Evolutionary conservation across 2,888 invertebrate genomes (phyloP).

Genomic region (Geotrupes spiniger): DNA sequence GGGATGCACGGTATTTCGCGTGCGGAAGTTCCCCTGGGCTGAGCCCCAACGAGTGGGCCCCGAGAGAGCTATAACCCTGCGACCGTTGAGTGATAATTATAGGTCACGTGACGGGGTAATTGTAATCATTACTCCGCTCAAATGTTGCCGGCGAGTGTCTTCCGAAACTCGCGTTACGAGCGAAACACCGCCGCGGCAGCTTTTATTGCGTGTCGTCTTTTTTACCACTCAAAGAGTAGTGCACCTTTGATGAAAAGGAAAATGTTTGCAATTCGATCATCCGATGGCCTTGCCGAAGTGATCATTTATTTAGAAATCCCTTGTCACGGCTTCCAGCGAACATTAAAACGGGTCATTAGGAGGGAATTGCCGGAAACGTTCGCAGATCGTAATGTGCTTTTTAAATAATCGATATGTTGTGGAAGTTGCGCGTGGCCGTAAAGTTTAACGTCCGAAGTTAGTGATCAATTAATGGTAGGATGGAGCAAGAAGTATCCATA

Average conservation of each 20-base stretch:
- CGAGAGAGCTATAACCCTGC: conserved; percentile 36
- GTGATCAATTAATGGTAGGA: conserved; percentile 5
- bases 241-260: no score
- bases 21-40: conserved; percentile 30
- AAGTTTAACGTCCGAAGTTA: conserved; percentile 9
- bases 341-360: conserved; percentile 37
- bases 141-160: conserved; percentile 27
- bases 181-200: neutral
- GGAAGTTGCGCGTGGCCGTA: neutral
- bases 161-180: conserved; percentile 14
- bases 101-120: conserved; percentile 49
- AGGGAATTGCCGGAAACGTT: conserved; percentile 35
- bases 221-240: no score
- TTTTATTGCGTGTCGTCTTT: no score
- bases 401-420: conserved; percentile 29
- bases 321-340: conserved; percentile 20
- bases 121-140: conserved; percentile 42
- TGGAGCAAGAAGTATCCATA: neutral
- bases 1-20: conserved; percentile 29
- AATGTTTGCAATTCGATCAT: no score
- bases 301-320: conserved; percentile 34
- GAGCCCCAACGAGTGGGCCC: conserved; percentile 30
- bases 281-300: conserved; percentile 15
- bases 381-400: conserved; percentile 37
- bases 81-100: conserved; percentile 49